These are phyloP conservation scores for Megalopta genalis DNA, from an alignment of 1,140 invertebrate genomes.

Conservation along the genomic window DNA sequence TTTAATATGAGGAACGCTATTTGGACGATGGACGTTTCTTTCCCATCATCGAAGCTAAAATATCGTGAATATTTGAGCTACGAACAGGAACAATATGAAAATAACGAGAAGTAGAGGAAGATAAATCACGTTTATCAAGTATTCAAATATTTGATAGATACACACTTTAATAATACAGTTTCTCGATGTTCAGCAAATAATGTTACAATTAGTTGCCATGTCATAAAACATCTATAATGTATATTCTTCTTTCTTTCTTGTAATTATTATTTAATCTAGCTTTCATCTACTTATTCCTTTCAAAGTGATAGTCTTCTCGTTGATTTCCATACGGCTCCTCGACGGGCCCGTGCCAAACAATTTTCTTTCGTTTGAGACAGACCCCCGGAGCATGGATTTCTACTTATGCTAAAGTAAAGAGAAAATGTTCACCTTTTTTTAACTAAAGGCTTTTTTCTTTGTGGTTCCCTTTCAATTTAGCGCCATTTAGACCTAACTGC, in stretches of 20 bases:
- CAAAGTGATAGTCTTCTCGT: slow-evolving; percentile 13
- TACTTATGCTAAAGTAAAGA: too few relatives aligned
- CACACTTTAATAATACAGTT: neutral
- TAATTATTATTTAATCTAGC: neutral
- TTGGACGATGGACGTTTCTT: neutral
- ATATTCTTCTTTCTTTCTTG: neutral
- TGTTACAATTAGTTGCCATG: neutral
- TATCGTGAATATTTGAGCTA: slow-evolving; percentile 1
- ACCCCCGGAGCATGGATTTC: too few relatives aligned
- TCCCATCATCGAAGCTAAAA: neutral
- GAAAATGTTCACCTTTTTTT: too few relatives aligned
- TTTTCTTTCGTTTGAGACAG: too few relatives aligned
- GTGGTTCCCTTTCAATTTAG: too few relatives aligned
- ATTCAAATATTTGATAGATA: neutral
- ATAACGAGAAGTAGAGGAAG: slow-evolving; percentile 6
- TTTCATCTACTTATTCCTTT: neutral
- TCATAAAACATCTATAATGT: neutral
- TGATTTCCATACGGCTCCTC: neutral
- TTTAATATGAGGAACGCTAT: slow-evolving; percentile 16
- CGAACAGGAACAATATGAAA: slow-evolving; percentile 3
- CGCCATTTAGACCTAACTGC: too few relatives aligned
- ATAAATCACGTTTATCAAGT: neutral
- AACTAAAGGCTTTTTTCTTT: too few relatives aligned
- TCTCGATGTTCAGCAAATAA: neutral
- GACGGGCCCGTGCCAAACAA: too few relatives aligned